Conservation (phyloP, 1,140 invertebrate genomes). For the Diabrotica undecimpunctata region DNA sequence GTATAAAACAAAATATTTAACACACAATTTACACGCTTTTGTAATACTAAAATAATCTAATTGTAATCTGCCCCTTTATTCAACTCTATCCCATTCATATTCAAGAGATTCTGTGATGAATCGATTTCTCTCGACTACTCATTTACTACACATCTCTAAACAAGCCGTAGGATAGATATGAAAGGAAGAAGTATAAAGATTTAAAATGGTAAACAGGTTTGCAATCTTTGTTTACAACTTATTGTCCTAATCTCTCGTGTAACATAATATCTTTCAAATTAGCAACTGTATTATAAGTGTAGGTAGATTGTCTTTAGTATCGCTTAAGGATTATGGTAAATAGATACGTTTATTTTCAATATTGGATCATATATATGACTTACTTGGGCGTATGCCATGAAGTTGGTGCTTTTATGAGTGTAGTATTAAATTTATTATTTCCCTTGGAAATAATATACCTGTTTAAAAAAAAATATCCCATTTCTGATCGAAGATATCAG, state of each 20-base stretch:
- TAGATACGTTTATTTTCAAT: conserved; percentile 3
- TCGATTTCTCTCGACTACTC: too few relatives aligned
- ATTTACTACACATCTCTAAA: neutral
- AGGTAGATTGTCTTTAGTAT: neutral
- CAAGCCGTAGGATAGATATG: neutral
- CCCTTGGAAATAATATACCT: too few relatives aligned
- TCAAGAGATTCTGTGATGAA: too few relatives aligned
- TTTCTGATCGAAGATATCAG: too few relatives aligned
- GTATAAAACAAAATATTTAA: too few relatives aligned
- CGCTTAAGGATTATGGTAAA: conserved; percentile 2
- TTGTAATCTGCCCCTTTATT: too few relatives aligned
- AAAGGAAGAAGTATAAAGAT: neutral
- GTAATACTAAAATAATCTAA: too few relatives aligned
- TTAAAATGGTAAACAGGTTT: neutral
- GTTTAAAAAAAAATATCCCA: too few relatives aligned
- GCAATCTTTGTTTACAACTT: neutral
- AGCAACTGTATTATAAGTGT: neutral
- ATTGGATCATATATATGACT: neutral
- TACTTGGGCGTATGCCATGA: neutral
- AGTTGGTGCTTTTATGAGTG: neutral
- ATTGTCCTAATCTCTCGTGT: neutral
- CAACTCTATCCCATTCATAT: too few relatives aligned
- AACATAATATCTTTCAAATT: conserved; percentile 1
- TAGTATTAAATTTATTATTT: neutral
- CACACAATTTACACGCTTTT: too few relatives aligned